Evolutionary conservation across 2,113 vertebrate genomes (phyloP).

Genomic region (Anas platyrhynchos): DNA sequence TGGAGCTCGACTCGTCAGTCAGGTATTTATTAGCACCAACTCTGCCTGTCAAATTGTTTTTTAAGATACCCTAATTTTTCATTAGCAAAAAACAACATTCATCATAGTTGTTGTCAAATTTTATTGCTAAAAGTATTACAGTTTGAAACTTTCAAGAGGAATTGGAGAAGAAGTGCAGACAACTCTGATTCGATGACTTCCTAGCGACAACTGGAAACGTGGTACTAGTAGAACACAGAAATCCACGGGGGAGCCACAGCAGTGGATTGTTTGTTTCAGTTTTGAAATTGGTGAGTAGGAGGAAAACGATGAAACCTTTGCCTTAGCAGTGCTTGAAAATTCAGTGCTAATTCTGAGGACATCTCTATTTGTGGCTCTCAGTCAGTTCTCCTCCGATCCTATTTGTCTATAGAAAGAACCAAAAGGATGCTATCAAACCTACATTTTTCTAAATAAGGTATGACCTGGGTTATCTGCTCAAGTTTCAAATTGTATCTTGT

Average conservation of each 20-base stretch:
- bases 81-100: not conserved
- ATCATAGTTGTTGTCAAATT: not conserved
- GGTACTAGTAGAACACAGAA: not conserved
- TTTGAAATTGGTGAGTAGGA: not conserved
- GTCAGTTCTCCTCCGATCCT: not conserved
- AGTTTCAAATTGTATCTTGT: not conserved
- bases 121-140: not conserved
- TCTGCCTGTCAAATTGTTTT: not conserved
- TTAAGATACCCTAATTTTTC: not conserved
- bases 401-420: not conserved
- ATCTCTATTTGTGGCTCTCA: not conserved
- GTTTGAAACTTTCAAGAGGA: not conserved
- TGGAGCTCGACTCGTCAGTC: not conserved
- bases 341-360: not conserved
- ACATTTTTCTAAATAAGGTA: constrained; percentile 19
- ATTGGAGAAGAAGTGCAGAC: not conserved
- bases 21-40: not conserved
- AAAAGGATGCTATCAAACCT: not conserved
- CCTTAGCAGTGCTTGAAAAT: not conserved
- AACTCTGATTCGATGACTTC: not conserved
- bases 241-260: not conserved
- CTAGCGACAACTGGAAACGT: not conserved
- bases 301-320: not conserved
- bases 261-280: not conserved
- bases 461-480: not conserved